These are phyloP conservation scores for Ceratosolen fusciceps DNA, from an alignment of 1,140 invertebrate species.

Conservation along the genomic window DNA sequence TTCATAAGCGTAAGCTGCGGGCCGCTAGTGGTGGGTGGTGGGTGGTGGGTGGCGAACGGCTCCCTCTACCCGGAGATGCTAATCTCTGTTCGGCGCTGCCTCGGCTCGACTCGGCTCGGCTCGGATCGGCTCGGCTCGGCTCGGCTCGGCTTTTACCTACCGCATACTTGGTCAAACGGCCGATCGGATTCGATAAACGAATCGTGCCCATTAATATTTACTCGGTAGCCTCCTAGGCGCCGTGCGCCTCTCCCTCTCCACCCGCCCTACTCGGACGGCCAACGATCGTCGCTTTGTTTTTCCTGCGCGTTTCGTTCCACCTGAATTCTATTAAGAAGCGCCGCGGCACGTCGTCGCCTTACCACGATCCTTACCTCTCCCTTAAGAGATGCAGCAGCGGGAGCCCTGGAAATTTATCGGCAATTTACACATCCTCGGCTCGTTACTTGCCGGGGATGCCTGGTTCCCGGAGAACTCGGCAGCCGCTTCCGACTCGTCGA, in stretches of 20 bases:
- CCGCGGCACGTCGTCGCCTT: not conserved
- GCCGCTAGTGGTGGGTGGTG: too few species aligned
- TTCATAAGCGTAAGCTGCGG: slow-evolving; percentile 26
- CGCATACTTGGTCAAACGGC: slow-evolving; percentile 39
- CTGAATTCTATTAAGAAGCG: slow-evolving; percentile 35
- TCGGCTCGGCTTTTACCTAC: slow-evolving; percentile 38
- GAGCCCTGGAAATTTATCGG: slow-evolving; percentile 16
- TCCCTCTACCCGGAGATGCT: slow-evolving; percentile 19
- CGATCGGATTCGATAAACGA: slow-evolving; percentile 45
- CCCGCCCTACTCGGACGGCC: too few species aligned
- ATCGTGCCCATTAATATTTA: slow-evolving; percentile 51
- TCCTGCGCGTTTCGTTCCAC: too few species aligned
- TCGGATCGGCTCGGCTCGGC: slow-evolving; percentile 14
- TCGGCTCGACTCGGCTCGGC: not conserved
- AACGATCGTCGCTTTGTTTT: too few species aligned
- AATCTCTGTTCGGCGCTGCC: slow-evolving; percentile 21
- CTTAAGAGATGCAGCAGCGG: too few species aligned
- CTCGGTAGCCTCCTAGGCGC: slow-evolving; percentile 17
- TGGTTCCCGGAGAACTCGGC: too few species aligned
- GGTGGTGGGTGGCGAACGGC: too few species aligned
- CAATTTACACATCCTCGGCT: not conserved
- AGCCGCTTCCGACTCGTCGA: too few species aligned
- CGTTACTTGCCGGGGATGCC: too few species aligned
- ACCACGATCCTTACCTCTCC: not conserved
- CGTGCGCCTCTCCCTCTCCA: slow-evolving; percentile 26